phyloP scores from a whole-genome alignment of 1,140 invertebrate genomes.

The Conopomorpha cramerella region DNA sequence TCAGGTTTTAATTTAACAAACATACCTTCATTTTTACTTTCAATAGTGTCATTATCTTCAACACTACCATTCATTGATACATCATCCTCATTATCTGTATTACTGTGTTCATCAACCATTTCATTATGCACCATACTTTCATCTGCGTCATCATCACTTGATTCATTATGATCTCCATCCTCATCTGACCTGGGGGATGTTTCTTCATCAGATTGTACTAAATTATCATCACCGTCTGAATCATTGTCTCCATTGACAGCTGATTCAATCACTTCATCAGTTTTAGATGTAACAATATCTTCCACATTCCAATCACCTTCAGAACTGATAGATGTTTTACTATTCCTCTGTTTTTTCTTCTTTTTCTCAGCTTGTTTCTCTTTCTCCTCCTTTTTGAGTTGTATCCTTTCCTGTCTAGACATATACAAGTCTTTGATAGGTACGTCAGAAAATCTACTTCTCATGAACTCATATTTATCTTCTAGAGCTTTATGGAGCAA shows the following conservation, averaged over 20 bases:
- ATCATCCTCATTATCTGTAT: conserved; percentile 1
- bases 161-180: background rate
- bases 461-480: conserved; percentile 37
- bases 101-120: conserved; percentile 2
- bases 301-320: conserved; percentile 34
- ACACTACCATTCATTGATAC: conserved; percentile 4
- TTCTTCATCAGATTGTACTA: conserved; percentile 3
- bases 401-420: conserved; percentile 39
- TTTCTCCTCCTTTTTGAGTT: conserved; percentile 39
- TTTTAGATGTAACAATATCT: conserved; percentile 13
- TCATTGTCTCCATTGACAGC: conserved; percentile 3
- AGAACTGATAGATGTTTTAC: conserved; percentile 11
- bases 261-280: conserved; percentile 5
- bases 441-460: conserved; percentile 29
- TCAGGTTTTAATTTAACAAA: background rate
- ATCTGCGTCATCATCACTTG: conserved; percentile 1
- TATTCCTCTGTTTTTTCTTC: conserved; percentile 20
- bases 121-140: conserved; percentile 3
- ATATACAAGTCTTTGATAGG: conserved; percentile 44
- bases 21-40: conserved; percentile 1
- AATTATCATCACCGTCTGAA: background rate
- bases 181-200: conserved; percentile 1
- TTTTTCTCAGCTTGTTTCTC: conserved; percentile 36
- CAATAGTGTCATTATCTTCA: conserved; percentile 6
- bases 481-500: conserved; percentile 37